phyloP scores from a whole-genome alignment of 2,113 vertebrate species.

The Eudyptes chrysolophus region DNA sequence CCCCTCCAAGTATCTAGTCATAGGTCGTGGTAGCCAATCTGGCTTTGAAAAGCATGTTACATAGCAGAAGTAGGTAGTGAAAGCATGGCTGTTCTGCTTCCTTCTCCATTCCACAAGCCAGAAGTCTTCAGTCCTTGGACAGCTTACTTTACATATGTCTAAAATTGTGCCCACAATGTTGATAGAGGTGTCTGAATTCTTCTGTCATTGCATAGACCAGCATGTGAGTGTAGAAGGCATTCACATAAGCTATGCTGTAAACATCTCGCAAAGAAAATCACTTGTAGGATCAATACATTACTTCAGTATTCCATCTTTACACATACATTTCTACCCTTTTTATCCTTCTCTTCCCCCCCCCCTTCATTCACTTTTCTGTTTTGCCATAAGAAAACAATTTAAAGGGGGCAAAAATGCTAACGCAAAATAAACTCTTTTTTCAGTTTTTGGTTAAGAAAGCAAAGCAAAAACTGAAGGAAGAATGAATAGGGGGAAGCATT shows the following conservation, averaged over 20 bases:
- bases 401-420: neutral
- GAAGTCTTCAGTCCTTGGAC: neutral
- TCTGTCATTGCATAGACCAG: neutral
- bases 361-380: neutral
- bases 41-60: neutral
- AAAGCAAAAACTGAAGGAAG: neutral
- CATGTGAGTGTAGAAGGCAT: neutral
- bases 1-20: neutral
- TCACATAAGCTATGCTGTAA: neutral
- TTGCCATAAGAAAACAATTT: neutral
- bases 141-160: neutral
- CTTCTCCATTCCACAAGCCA: neutral
- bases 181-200: neutral
- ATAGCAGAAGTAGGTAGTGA: neutral
- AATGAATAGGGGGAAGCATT: neutral
- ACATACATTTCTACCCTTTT: neutral
- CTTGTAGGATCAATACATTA: neutral
- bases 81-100: neutral
- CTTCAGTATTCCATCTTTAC: neutral
- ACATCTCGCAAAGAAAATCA: neutral
- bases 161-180: neutral
- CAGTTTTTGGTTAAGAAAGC: neutral
- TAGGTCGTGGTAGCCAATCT: neutral
- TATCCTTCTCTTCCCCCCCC: fast-evolving
- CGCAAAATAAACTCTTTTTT: neutral